Evolutionary conservation across 1,140 invertebrate genomes (phyloP).

Genomic region (Bombus vancouverensis): DNA sequence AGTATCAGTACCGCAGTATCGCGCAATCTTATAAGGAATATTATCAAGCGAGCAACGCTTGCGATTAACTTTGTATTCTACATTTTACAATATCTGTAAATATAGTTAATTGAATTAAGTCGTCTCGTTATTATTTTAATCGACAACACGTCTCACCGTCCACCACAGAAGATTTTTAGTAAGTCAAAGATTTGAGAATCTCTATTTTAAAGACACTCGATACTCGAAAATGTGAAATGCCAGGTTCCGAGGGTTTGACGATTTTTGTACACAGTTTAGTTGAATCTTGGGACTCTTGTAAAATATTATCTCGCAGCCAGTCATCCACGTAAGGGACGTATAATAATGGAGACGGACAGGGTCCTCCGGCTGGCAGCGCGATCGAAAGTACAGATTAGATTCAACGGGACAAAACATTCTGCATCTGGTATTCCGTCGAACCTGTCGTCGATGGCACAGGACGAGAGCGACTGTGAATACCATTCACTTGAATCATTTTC

Average conservation of each 20-base stretch:
- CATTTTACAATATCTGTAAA: too few species aligned
- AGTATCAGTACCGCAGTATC: too few species aligned
- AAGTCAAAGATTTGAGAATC: too few species aligned
- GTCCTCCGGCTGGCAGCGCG: slow-evolving; percentile 44
- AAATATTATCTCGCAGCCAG: background rate
- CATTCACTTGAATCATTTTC: background rate
- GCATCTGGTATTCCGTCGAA: slow-evolving; percentile 76
- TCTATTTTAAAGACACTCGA: too few species aligned
- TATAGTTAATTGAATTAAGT: too few species aligned
- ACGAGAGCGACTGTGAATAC: slow-evolving; percentile 8
- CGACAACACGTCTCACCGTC: too few species aligned
- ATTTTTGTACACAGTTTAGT: background rate
- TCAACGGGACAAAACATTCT: slow-evolving; percentile 67
- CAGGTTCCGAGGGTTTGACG: background rate
- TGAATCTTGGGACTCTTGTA: background rate
- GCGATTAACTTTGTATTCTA: too few species aligned
- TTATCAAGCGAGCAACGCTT: too few species aligned
- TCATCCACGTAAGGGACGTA: slow-evolving; percentile 26
- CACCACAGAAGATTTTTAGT: too few species aligned
- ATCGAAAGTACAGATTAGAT: slow-evolving; percentile 71
- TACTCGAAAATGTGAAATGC: too few species aligned
- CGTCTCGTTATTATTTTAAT: too few species aligned
- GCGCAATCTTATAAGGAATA: too few species aligned
- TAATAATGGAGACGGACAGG: slow-evolving; percentile 33
- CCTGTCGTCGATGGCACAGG: slow-evolving; percentile 52